A percentile compares a stretch with the other conserved stretches of the same genome.
Evolutionary conservation across 2,888 invertebrate species (phyloP).

Genomic region (Eupithecia subumbrata): DNA sequence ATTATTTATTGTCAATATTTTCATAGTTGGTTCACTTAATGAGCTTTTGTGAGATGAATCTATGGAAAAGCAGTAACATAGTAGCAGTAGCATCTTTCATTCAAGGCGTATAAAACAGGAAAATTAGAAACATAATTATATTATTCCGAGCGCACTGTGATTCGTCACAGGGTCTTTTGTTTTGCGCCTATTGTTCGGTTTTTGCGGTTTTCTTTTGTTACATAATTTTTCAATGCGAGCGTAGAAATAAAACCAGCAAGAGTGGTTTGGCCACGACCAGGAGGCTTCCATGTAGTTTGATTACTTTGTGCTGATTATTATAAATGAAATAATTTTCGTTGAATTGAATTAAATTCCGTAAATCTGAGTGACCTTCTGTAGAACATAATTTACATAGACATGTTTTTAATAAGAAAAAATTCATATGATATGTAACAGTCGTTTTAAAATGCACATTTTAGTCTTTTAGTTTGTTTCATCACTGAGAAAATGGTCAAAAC

Average conservation of each 20-base stretch:
- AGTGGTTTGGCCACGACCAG: neutral
- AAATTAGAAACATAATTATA: slow-evolving; percentile 5
- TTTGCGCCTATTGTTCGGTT: slow-evolving; percentile 64
- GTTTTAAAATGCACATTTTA: too few species aligned
- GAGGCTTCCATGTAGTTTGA: neutral
- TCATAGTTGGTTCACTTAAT: neutral
- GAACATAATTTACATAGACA: too few species aligned
- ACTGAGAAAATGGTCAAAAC: too few species aligned
- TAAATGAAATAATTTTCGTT: neutral
- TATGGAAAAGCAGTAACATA: too few species aligned
- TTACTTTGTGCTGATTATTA: neutral
- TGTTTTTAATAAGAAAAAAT: too few species aligned
- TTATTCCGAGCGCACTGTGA: slow-evolving; percentile 36
- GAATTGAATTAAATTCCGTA: neutral
- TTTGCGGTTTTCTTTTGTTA: slow-evolving; percentile 62
- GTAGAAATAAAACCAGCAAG: neutral
- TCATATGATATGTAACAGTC: too few species aligned
- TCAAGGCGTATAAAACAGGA: neutral
- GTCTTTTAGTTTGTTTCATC: too few species aligned
- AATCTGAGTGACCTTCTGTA: neutral
- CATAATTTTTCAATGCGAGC: neutral
- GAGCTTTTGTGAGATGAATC: too few species aligned
- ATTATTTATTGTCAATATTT: neutral
- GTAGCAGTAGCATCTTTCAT: too few species aligned
- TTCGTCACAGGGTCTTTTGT: slow-evolving; percentile 61